Evolutionary conservation across 2,797 vertebrate genomes (phyloP).

Genomic region (Petrocephalus schoutedeni): DNA sequence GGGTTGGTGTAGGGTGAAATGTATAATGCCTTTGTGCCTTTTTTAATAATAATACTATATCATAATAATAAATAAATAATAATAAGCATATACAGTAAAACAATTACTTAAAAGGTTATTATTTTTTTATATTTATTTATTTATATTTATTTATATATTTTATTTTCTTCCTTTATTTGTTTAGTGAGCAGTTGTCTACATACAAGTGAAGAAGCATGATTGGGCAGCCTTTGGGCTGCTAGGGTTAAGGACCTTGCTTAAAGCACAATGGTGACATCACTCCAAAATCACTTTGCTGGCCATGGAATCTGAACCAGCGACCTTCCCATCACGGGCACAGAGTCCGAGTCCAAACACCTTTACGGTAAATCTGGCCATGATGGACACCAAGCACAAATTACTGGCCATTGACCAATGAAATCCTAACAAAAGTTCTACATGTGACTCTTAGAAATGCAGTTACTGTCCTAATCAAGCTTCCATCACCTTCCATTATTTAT

Average conservation of each 20-base stretch:
- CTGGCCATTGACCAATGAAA: neutral
- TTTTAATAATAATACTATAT: neutral
- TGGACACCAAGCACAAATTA: neutral
- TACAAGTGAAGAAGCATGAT: neutral
- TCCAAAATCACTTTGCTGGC: neutral
- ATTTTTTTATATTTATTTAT: too few relatives aligned
- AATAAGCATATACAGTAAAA: neutral
- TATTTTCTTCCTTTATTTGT: neutral
- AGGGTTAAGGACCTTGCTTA: neutral
- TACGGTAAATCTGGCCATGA: neutral
- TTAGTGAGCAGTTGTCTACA: neutral
- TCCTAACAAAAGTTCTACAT: neutral
- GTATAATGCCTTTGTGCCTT: neutral
- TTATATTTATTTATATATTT: neutral
- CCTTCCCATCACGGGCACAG: neutral
- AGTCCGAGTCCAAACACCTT: neutral
- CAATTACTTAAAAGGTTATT: neutral
- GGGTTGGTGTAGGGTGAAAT: neutral
- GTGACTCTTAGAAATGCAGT: neutral
- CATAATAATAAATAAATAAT: neutral
- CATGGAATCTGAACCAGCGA: neutral
- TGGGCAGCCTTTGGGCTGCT: neutral
- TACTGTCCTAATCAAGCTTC: neutral
- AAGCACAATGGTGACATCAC: neutral
- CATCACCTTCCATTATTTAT: neutral